These are phyloP conservation scores for Spodoptera litura DNA, from an alignment of 1,140 invertebrate species.

Conservation along the genomic window DNA sequence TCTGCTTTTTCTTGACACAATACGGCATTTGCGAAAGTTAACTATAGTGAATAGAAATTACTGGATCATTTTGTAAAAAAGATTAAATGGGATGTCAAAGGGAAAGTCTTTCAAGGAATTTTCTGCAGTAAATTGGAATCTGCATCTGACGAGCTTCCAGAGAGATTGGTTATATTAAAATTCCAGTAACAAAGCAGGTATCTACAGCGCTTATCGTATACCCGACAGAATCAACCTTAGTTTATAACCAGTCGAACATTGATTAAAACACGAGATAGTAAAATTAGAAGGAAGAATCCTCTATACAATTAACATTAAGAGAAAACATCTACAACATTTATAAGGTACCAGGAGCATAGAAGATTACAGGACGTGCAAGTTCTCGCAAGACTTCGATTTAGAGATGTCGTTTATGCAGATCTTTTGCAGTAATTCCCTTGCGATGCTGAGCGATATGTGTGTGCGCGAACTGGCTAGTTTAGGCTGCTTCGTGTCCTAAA, in stretches of 20 bases:
- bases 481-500: constrained; percentile 83
- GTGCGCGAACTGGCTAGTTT: constrained; percentile 89
- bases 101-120: not conserved
- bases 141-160: constrained; percentile 1
- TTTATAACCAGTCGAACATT: constrained; percentile 24
- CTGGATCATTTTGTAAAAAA: constrained; percentile 6
- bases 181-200: constrained; percentile 1
- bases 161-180: not conserved
- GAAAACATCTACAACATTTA: not conserved
- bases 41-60: constrained; percentile 18
- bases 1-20: constrained; percentile 34
- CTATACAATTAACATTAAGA: constrained; percentile 2
- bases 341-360: constrained; percentile 51
- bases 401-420: constrained; percentile 94
- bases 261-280: constrained; percentile 10
- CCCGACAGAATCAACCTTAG: constrained; percentile 17
- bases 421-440: constrained; percentile 93
- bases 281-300: constrained; percentile 8
- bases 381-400: constrained; percentile 96
- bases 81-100: not conserved
- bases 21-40: constrained; percentile 28
- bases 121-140: not conserved
- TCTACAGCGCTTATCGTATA: constrained; percentile 26
- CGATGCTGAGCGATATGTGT: constrained; percentile 91
- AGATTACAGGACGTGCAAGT: constrained; percentile 93